A percentile compares a stretch with the other conserved stretches of the same genome.
These are phyloP conservation scores for Pantherophis vulpinus DNA, from an alignment of 2,797 vertebrate species.

Conservation along the genomic window DNA sequence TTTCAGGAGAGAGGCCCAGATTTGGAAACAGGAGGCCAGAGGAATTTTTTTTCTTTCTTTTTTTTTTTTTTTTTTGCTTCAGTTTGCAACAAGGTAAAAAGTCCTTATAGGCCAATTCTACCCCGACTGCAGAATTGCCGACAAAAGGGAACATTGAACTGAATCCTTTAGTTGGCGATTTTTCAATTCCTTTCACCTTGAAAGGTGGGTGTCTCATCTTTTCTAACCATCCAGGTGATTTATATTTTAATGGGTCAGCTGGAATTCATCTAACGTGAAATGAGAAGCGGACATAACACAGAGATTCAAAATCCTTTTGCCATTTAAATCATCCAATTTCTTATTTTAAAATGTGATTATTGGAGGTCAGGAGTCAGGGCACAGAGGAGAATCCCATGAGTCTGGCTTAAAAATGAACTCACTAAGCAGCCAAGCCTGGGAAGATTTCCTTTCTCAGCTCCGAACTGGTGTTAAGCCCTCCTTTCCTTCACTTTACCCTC, in stretches of 20 bases:
- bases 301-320: background rate
- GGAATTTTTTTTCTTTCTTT: no score
- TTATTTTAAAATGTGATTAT: background rate
- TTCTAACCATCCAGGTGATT: background rate
- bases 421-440: background rate
- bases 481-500: background rate
- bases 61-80: background rate
- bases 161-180: background rate
- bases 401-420: background rate
- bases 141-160: background rate
- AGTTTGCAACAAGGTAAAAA: background rate
- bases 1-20: slow-evolving; percentile 37
- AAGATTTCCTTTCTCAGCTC: background rate
- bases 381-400: background rate
- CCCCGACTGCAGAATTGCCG: background rate
- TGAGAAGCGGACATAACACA: background rate
- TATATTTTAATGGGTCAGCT: background rate
- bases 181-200: background rate
- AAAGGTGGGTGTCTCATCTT: background rate
- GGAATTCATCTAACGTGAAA: background rate
- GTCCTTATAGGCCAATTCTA: background rate
- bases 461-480: background rate
- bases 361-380: background rate
- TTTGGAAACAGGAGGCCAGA: slow-evolving; percentile 9
- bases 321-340: background rate